phyloP scores from a whole-genome alignment of 2,797 vertebrate genomes.

The Periparus ater region DNA sequence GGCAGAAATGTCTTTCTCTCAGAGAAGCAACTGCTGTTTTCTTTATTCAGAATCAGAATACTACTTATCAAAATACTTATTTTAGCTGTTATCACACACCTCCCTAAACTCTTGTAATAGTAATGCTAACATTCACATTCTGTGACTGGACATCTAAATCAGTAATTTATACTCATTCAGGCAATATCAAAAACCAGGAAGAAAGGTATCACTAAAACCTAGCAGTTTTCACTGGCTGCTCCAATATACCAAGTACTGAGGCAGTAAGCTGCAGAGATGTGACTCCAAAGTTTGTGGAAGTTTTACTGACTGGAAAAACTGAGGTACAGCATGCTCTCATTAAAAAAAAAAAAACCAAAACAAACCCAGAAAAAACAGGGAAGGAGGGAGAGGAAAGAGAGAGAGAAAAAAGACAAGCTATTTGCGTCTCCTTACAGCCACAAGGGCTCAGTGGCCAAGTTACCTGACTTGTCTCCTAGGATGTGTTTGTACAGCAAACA shows the following conservation, averaged over 20 bases:
- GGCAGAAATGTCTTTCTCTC: neutral
- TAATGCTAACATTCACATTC: neutral
- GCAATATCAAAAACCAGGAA: neutral
- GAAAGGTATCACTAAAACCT: neutral
- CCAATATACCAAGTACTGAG: neutral
- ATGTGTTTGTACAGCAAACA: neutral
- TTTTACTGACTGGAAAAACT: neutral
- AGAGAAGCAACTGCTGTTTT: neutral
- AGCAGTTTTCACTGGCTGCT: neutral
- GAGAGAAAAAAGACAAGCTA: neutral
- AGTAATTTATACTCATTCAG: neutral
- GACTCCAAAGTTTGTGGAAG: neutral
- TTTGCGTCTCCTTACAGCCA: neutral
- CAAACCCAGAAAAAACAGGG: rapidly evolving
- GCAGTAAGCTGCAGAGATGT: neutral
- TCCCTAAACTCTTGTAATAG: neutral
- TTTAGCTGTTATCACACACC: neutral
- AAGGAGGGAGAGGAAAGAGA: rapidly evolving
- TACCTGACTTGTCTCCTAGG: neutral
- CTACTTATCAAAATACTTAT: neutral
- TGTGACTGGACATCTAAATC: neutral
- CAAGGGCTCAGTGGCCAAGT: neutral
- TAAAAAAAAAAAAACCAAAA: neutral
- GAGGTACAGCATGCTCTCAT: neutral
- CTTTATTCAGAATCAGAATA: neutral